Conservation (phyloP, 2,113 vertebrate species). For the Campylomormyrus tamandua region DNA sequence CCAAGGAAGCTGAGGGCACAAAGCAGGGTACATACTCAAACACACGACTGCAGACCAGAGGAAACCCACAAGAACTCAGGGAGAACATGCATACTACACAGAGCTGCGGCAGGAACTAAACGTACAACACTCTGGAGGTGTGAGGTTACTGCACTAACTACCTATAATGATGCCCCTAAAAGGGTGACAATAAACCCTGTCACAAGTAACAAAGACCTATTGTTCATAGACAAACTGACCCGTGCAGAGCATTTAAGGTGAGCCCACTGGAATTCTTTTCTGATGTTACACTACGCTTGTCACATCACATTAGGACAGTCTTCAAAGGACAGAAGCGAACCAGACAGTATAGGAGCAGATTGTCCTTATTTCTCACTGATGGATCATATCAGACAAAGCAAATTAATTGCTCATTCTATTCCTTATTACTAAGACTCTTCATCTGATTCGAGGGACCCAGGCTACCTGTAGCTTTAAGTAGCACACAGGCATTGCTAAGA, state of each 20-base stretch:
- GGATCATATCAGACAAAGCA: constrained; percentile 16
- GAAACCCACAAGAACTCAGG: not conserved
- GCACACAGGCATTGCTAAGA: not conserved
- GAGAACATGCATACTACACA: not conserved
- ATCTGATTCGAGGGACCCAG: not conserved
- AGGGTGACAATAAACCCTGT: not conserved
- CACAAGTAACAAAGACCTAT: not conserved
- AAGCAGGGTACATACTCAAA: not conserved
- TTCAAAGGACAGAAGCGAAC: not conserved
- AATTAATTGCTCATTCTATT: constrained; percentile 30
- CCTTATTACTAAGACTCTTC: constrained; percentile 11
- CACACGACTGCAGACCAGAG: not conserved
- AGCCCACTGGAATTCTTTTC: not conserved
- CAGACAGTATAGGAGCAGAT: not conserved
- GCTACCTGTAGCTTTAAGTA: constrained; percentile 7
- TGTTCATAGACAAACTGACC: not conserved
- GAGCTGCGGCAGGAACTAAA: not conserved
- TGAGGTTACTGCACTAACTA: not conserved
- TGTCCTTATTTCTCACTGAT: not conserved
- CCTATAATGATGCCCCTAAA: not conserved
- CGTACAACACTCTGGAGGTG: not conserved
- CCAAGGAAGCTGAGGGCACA: not conserved
- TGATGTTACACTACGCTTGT: not conserved
- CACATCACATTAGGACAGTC: not conserved
- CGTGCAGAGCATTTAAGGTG: not conserved